Percentiles rank a stretch among this genome's conserved stretches.
phyloP scores from a whole-genome alignment of 2,888 invertebrate genomes.

The Tortricodes alternella region DNA sequence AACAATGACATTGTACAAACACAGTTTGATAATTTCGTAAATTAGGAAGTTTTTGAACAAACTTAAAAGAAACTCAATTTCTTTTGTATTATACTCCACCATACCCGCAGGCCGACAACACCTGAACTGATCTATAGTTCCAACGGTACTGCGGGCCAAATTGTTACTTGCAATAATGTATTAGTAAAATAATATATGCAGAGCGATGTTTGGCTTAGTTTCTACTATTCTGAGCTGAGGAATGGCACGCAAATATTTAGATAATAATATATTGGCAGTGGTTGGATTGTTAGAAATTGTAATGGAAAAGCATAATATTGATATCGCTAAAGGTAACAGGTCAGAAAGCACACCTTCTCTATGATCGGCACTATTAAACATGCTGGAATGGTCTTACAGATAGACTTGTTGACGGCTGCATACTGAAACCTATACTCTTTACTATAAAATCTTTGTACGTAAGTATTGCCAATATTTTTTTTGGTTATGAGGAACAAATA shows the following conservation, averaged over 20 bases:
- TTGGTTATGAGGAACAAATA: too few relatives aligned
- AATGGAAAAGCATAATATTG: too few relatives aligned
- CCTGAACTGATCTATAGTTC: slow-evolving; percentile 76
- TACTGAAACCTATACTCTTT: too few relatives aligned
- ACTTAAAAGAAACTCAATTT: neutral
- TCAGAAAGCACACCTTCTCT: too few relatives aligned
- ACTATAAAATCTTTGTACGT: too few relatives aligned
- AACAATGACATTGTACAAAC: too few relatives aligned
- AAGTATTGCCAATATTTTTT: too few relatives aligned
- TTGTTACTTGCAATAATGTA: slow-evolving; percentile 73
- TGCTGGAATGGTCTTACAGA: too few relatives aligned
- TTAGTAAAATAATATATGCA: slow-evolving; percentile 58
- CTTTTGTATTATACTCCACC: slow-evolving; percentile 39
- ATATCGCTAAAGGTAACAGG: too few relatives aligned
- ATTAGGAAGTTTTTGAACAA: too few relatives aligned
- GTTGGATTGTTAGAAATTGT: slow-evolving; percentile 6
- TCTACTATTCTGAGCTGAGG: slow-evolving; percentile 12
- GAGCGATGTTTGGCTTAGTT: slow-evolving; percentile 28
- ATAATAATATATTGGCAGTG: slow-evolving; percentile 10
- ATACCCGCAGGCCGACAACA: slow-evolving; percentile 75
- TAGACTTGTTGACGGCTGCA: too few relatives aligned
- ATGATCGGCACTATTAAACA: too few relatives aligned
- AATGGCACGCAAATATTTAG: slow-evolving; percentile 11
- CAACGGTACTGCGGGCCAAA: slow-evolving; percentile 79
- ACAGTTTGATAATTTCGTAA: neutral